Percentiles rank a stretch among this genome's conserved stretches.
Evolutionary conservation across 2,113 vertebrate species (phyloP).

Genomic region (Motacilla tschutschensis): DNA sequence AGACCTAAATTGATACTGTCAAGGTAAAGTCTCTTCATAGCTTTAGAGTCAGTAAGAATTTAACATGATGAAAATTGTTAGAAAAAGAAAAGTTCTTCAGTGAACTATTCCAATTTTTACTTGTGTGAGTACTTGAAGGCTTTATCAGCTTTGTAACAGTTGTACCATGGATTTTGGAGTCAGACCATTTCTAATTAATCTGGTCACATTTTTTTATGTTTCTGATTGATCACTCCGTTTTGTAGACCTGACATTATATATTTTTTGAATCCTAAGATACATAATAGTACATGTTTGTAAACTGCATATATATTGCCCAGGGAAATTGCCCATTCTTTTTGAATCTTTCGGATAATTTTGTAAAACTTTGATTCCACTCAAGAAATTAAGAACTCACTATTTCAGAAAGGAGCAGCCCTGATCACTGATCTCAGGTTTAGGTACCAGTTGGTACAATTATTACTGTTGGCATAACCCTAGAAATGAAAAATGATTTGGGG

Average conservation of each 20-base stretch:
- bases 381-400: background rate
- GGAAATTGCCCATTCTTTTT: background rate
- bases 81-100: background rate
- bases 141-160: background rate
- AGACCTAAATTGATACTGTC: background rate
- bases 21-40: background rate
- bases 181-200: background rate
- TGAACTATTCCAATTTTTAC: background rate
- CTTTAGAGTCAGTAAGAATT: background rate
- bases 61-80: background rate
- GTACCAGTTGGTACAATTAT: slow-evolving; percentile 39
- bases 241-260: background rate
- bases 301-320: background rate
- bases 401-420: background rate
- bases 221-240: background rate
- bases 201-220: background rate
- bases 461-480: slow-evolving; percentile 20
- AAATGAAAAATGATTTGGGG: slow-evolving; percentile 44
- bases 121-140: background rate
- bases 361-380: background rate
- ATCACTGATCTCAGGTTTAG: background rate
- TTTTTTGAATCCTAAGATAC: background rate
- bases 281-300: background rate
- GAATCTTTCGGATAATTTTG: background rate
- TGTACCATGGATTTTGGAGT: background rate